Base-by-base conservation (phyloP, 2,797 vertebrate species). In the Euphonia xanthogaster region DNA sequence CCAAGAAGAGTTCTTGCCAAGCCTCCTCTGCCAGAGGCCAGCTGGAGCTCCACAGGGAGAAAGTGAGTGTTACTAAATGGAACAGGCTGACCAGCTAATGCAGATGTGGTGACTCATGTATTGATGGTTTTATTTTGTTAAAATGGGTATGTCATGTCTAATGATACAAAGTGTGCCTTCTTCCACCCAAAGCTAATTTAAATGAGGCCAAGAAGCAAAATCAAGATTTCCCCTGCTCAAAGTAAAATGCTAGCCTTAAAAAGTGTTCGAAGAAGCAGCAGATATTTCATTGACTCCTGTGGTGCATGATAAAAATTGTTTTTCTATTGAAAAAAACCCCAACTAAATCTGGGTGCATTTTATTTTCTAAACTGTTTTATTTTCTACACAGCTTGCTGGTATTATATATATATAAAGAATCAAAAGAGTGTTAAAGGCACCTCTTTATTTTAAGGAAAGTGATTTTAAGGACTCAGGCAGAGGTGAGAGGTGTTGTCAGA, bases 1-100 rank as follows among this genome's bases (percentile, higher is more conserved):
- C 3, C 0, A 1, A 33, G 40, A 39, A 31, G 31, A 12, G 20
- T 18, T 90, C 10, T 68, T 57, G 14, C 24, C 31, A 39, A 42
- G 47, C 23, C 27, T 61, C 30, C 23, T 63, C 39, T 58, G 68
- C 35, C 25, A 47, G 55, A 58, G 17, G 30, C 31, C 33, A 7
- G 17, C 17, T 21, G 7, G 14, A 28, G 31, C n/a, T 60, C 66
- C 16, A 4, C 8, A n/a, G 25, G 9, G 31, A 37, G 10, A 55
- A 60, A 21, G 11, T 0, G 10, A 39, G 4, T 7, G 23, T 33
- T 62, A 28, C 9, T 40, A 5, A 62, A 37, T 0, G 9, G 7
- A 62, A n/a, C 1, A 60, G 68, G 47, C 60, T 1, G 9, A 33
- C 25, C 22, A 28, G 28, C 44, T 42, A 19, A 40, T n/a, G 39